Conservation (phyloP, 1,140 invertebrate genomes). For the Nasonia giraulti region DNA sequence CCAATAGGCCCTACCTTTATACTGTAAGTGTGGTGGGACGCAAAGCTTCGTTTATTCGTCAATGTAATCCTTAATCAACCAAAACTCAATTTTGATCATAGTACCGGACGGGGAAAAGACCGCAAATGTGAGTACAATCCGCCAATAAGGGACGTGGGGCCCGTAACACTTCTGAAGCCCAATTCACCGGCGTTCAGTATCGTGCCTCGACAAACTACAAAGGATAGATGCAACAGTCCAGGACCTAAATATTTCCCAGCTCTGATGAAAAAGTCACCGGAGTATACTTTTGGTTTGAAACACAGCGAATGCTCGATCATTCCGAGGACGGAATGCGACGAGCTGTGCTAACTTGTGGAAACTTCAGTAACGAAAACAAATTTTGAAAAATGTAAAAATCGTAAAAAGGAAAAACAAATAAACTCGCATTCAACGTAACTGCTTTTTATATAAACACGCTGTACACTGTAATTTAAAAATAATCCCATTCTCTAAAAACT, state of each 20-base stretch:
- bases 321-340: slow-evolving; percentile 58
- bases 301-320: slow-evolving; percentile 55
- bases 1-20: slow-evolving; percentile 20
- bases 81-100: neutral
- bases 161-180: neutral
- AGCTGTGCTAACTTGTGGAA: slow-evolving; percentile 51
- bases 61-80: too few relatives aligned
- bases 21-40: slow-evolving; percentile 18
- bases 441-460: neutral
- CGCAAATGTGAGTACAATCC: slow-evolving; percentile 7
- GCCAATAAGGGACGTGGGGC: slow-evolving; percentile 12
- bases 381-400: neutral
- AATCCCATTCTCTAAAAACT: neutral
- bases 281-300: slow-evolving; percentile 57
- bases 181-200: neutral
- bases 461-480: neutral
- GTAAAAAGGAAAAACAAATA: neutral
- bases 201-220: neutral
- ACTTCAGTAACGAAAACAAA: neutral
- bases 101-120: neutral
- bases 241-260: slow-evolving; percentile 56
- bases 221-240: slow-evolving; percentile 44
- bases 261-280: slow-evolving; percentile 36
- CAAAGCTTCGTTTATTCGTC: neutral
- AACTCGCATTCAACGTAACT: neutral